These are phyloP conservation scores for Remorina albescens DNA, from an alignment of 2,797 vertebrate genomes.

Conservation along the genomic window DNA sequence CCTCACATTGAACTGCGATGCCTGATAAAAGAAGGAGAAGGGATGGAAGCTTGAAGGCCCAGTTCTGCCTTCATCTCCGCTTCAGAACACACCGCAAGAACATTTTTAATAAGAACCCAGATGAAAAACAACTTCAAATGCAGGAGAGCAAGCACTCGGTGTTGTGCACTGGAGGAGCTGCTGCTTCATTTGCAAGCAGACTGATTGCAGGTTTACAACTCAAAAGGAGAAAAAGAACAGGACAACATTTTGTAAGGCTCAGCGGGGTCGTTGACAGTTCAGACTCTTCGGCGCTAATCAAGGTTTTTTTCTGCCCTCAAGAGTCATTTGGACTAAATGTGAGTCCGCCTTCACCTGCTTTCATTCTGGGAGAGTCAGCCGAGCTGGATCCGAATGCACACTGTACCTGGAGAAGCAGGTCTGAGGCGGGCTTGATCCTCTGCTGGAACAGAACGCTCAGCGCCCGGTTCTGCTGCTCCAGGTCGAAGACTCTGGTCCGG, in stretches of 20 bases:
- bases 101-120: constrained; percentile 31
- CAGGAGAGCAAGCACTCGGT: background rate
- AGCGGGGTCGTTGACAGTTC: background rate
- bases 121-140: constrained; percentile 50
- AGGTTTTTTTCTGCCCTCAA: background rate
- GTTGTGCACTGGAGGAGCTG: constrained; percentile 20
- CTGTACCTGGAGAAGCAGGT: constrained; percentile 91
- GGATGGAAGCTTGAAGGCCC: background rate
- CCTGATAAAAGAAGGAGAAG: constrained; percentile 9
- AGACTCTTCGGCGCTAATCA: background rate
- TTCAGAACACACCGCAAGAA: constrained; percentile 9
- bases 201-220: background rate
- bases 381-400: background rate
- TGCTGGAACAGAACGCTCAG: constrained; percentile 92
- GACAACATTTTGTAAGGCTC: background rate
- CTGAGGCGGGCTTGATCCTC: constrained; percentile 89
- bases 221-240: background rate
- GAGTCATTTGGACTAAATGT: background rate
- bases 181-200: background rate
- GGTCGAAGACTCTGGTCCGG: constrained; percentile 92
- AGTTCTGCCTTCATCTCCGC: constrained; percentile 5
- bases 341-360: background rate
- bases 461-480: constrained; percentile 93
- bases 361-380: background rate
- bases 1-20: background rate